These are phyloP conservation scores for Apotomis capreana DNA, from an alignment of 2,888 invertebrate species.

Conservation along the genomic window DNA sequence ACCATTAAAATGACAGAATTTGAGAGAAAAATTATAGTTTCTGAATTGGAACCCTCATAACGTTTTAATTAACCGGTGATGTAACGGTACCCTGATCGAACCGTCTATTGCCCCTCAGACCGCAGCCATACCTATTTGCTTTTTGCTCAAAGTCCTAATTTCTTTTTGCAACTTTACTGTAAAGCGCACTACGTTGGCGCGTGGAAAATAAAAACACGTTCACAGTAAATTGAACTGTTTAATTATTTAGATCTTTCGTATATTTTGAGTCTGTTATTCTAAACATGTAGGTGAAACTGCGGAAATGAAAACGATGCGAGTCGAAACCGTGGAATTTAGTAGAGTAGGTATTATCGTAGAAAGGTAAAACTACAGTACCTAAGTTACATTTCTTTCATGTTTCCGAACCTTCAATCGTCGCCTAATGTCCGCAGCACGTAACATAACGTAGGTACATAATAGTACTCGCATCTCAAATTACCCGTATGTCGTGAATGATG, in stretches of 20 bases:
- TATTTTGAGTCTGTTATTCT: too few relatives aligned
- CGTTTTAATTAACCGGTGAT: slow-evolving; percentile 23
- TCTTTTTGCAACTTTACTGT: slow-evolving; percentile 6
- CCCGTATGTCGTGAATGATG: slow-evolving; percentile 40
- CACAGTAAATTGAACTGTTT: slow-evolving; percentile 18
- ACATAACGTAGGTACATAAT: background rate
- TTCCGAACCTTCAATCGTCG: slow-evolving; percentile 2
- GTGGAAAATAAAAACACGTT: background rate
- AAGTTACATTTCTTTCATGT: background rate
- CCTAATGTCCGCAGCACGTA: slow-evolving; percentile 1
- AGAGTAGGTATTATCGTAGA: slow-evolving; percentile 5
- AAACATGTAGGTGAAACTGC: too few relatives aligned
- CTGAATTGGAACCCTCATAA: slow-evolving; percentile 9
- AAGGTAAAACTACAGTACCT: background rate
- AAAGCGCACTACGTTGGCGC: slow-evolving; percentile 5
- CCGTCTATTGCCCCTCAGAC: slow-evolving; percentile 18
- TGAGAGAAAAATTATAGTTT: slow-evolving; percentile 3
- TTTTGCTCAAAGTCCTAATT: slow-evolving; percentile 10
- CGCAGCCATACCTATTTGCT: slow-evolving; percentile 10
- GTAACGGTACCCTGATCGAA: slow-evolving; percentile 34
- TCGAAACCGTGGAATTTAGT: too few relatives aligned
- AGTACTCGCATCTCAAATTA: slow-evolving; percentile 18
- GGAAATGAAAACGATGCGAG: too few relatives aligned
- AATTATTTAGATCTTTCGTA: too few relatives aligned
- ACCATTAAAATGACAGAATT: slow-evolving; percentile 3